phyloP scores from a whole-genome alignment of 2,113 vertebrate species.

The Sarotherodon lohbergeri region DNA sequence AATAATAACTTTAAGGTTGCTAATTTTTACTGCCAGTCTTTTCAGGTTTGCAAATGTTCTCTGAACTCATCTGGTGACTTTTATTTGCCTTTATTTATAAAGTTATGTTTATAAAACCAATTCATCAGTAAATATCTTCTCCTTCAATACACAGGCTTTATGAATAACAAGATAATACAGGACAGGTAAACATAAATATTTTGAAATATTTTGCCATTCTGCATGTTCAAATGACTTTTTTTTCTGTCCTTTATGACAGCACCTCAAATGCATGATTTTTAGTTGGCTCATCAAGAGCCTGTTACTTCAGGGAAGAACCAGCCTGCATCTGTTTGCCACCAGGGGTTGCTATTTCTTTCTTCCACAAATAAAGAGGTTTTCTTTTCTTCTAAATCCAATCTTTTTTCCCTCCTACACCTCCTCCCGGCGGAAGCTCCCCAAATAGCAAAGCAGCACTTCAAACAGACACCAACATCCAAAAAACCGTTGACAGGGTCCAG shows the following conservation, averaged over 20 bases:
- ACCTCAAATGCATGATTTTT: neutral
- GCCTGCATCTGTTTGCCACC: slow-evolving; percentile 27
- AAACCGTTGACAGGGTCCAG: slow-evolving; percentile 18
- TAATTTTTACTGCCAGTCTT: neutral
- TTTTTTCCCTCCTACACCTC: slow-evolving; percentile 7
- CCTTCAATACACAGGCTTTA: neutral
- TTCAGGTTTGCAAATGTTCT: neutral
- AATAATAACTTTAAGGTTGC: neutral
- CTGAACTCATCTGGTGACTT: neutral
- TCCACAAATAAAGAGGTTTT: slow-evolving; percentile 33
- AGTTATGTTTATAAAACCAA: neutral
- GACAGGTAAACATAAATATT: neutral
- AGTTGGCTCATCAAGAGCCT: slow-evolving; percentile 15
- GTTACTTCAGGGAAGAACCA: neutral
- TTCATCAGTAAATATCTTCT: neutral
- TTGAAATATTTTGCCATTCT: neutral
- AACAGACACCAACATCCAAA: slow-evolving; percentile 39
- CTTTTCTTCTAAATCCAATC: slow-evolving; percentile 35
- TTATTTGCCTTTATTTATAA: neutral
- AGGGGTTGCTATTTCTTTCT: slow-evolving; percentile 50
- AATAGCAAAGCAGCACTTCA: slow-evolving; percentile 53
- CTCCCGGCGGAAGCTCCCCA: slow-evolving; percentile 27
- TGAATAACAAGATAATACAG: neutral
- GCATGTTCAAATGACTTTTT: neutral
- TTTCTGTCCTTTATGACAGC: neutral